Evolutionary conservation across 2,888 invertebrate genomes (phyloP), one percentile per base, ranked within the genome.

Genomic region (Scaptomyza flava): DNA sequence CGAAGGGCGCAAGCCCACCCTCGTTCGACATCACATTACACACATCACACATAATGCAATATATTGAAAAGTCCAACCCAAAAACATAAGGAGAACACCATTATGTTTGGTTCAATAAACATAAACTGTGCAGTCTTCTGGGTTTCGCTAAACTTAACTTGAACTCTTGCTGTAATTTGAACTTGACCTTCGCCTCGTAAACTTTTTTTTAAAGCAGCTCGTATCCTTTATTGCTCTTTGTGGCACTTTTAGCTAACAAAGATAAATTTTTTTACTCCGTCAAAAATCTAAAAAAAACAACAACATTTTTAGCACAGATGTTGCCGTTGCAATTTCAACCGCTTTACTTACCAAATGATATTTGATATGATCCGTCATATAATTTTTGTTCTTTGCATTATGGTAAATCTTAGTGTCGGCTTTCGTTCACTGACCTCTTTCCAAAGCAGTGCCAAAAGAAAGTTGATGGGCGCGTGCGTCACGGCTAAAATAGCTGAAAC

Each of bases 401-500:
- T 17, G 36, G 8, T 17, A 17, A 30, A 38, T 41, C 53, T 42
- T 42, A 47, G 66, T 53, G 14, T 48, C 45, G 57, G 77, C 62
- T 64, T 47, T 71, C 80, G 85, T 87, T 82, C 85, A 87, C 61
- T 79, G 85, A 82, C 85, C 87, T 65, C 76, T 68, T 83, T 70
- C 27, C 41, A 41, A 54, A 27, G 38, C 64, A 47, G 57, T 42
- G 43, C 38, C 63, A 61, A 63, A 82, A 72, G 87, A 82, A 82
- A 82, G 87, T 84, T 65, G 47, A 33, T 52, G 61, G 47, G 31
- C 59, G 48, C 65, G 66, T 80, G 86, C 76, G 85, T 79, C 72
- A 79, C 63, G 68, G 53, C 62, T 58, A 54, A 68, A 74, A 67
- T 34, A 53, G 68, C 59, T 36, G 56, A 72, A 60, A 65, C 83